These are phyloP conservation scores for Conus betulinus DNA, from an alignment of 1,140 invertebrate genomes.

Conservation along the genomic window DNA sequence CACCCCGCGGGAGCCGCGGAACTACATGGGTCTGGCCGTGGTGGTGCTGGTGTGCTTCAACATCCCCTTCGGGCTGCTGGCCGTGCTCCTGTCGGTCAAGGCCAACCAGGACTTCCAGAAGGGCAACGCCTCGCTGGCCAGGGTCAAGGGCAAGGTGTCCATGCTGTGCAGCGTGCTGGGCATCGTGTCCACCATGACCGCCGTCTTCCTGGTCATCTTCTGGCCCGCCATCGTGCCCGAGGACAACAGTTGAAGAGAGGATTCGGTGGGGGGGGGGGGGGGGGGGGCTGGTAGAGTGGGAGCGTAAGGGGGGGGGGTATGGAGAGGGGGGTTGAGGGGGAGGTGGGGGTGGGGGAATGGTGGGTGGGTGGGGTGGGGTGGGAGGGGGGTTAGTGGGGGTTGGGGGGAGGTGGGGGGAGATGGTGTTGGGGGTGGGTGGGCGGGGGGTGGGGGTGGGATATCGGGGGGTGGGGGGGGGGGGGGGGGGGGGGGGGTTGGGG, in stretches of 20 bases:
- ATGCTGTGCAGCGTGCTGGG: constrained; percentile 47
- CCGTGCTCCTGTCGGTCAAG: constrained; percentile 47
- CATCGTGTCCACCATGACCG: constrained; percentile 42
- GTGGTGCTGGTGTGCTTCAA: constrained; percentile 52
- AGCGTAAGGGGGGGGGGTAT: neutral
- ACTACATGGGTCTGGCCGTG: constrained; percentile 50
- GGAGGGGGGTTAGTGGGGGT: neutral
- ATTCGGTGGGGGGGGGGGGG: neutral
- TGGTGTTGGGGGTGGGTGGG: no score
- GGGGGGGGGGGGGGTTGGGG: no score
- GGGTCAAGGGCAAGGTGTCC: constrained; percentile 46
- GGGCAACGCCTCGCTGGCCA: constrained; percentile 32
- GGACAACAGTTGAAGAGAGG: constrained; percentile 1
- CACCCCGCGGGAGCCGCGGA: constrained; percentile 30
- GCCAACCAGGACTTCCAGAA: constrained; percentile 45
- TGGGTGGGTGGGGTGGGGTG: neutral
- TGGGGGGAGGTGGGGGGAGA: no score
- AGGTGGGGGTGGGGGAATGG: neutral
- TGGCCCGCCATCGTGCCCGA: constrained; percentile 40
- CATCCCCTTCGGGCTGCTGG: constrained; percentile 46
- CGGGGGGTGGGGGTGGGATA: no score
- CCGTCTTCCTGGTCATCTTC: constrained; percentile 45
- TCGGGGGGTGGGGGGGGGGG: no score
- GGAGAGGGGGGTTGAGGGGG: neutral
- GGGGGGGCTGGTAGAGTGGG: neutral